A percentile compares a stretch with the other conserved stretches of the same genome.
These are phyloP conservation scores for Lontra canadensis DNA, from an alignment of 2,113 vertebrate species.

Conservation along the genomic window DNA sequence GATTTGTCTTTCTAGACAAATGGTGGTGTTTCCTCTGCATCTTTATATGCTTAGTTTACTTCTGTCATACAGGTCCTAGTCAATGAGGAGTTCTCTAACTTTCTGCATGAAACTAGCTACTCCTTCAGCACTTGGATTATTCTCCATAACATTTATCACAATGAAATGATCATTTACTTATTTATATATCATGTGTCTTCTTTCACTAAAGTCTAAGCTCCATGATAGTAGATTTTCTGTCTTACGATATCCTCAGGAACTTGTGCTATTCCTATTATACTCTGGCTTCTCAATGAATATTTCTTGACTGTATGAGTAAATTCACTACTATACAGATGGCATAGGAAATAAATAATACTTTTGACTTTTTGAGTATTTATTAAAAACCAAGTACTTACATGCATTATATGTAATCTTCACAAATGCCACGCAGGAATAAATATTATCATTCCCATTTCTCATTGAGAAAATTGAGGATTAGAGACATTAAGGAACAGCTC, in stretches of 20 bases:
- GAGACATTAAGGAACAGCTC: not conserved
- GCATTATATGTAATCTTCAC: not conserved
- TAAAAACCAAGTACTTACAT: slow-evolving; percentile 1
- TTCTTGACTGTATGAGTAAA: not conserved
- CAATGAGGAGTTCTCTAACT: not conserved
- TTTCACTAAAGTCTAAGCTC: not conserved
- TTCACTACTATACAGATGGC: not conserved
- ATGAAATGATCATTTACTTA: not conserved
- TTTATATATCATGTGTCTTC: not conserved
- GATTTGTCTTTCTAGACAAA: not conserved
- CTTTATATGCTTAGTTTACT: not conserved
- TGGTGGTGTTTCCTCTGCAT: not conserved
- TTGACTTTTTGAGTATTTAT: not conserved
- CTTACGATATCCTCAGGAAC: not conserved
- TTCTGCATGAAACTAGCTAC: not conserved
- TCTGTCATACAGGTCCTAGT: not conserved
- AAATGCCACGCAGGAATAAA: not conserved
- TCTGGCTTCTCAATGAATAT: not conserved
- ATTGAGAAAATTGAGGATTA: not conserved
- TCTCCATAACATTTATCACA: not conserved
- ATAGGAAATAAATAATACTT: not conserved
- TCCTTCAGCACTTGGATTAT: not conserved
- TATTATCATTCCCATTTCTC: not conserved
- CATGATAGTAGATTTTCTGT: not conserved
- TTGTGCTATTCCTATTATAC: not conserved